Conservation (phyloP, 2,888 invertebrate genomes). For the Aporophyla nigra region DNA sequence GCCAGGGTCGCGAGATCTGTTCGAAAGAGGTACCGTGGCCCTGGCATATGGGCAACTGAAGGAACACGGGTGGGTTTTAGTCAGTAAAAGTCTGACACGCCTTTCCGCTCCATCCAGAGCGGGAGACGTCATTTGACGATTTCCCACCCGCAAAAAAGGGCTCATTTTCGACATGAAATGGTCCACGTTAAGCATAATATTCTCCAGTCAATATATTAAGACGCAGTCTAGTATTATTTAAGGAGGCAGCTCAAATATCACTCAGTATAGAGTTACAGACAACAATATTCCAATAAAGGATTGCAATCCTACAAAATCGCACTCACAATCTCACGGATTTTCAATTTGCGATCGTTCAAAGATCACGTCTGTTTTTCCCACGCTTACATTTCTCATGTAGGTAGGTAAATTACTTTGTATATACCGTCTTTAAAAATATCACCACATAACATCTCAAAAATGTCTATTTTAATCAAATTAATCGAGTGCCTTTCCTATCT, state of each 20-base stretch:
- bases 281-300: conserved; percentile 24
- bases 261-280: background rate
- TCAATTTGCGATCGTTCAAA: conserved; percentile 52
- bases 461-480: conserved; percentile 34
- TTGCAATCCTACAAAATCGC: conserved; percentile 34
- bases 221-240: background rate
- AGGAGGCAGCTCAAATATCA: conserved; percentile 3
- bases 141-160: too few species aligned
- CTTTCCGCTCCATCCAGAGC: too few species aligned
- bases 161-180: background rate
- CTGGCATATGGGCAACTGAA: too few species aligned
- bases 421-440: conserved; percentile 29
- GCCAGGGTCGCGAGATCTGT: too few species aligned
- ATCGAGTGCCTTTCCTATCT: conserved; percentile 30
- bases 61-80: too few species aligned
- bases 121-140: too few species aligned
- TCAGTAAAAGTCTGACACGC: too few species aligned
- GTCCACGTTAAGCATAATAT: background rate
- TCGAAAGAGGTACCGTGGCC: too few species aligned
- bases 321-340: conserved; percentile 50
- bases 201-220: background rate
- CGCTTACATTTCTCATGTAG: conserved; percentile 48
- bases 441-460: conserved; percentile 23
- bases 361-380: conserved; percentile 56
- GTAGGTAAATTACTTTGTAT: conserved; percentile 13